These are phyloP conservation scores for Aspidapion aeneum DNA, from an alignment of 2,888 invertebrate genomes.

Conservation along the genomic window DNA sequence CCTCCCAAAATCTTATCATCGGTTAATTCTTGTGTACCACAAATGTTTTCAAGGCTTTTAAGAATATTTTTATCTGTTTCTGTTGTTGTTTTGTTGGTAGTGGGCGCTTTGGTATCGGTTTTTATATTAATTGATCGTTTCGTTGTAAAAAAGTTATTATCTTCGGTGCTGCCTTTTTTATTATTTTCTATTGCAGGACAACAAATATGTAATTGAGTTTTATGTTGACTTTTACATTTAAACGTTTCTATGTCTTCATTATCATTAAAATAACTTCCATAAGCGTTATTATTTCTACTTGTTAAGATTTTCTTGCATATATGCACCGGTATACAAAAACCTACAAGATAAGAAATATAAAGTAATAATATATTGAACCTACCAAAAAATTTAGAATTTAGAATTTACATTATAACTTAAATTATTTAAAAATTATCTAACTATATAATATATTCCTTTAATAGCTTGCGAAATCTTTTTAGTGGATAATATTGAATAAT, in stretches of 20 bases:
- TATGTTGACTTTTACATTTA: not conserved
- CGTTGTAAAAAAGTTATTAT: too few relatives aligned
- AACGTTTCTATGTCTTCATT: not conserved
- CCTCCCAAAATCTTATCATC: slow-evolving; percentile 62
- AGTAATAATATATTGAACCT: too few relatives aligned
- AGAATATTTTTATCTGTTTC: not conserved
- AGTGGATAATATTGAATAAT: too few relatives aligned
- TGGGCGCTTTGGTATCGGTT: not conserved
- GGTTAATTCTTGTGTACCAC: slow-evolving; percentile 44
- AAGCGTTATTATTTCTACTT: too few relatives aligned
- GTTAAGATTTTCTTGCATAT: not conserved
- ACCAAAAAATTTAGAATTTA: too few relatives aligned
- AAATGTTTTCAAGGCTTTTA: not conserved
- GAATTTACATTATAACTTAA: too few relatives aligned
- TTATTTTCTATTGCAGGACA: not conserved
- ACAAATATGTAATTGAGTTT: not conserved
- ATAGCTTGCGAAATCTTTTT: too few relatives aligned
- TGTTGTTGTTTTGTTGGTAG: not conserved
- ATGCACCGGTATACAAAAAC: not conserved
- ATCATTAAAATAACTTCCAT: too few relatives aligned
- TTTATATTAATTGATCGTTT: not conserved
- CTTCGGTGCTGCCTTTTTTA: not conserved
- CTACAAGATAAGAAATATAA: too few relatives aligned
- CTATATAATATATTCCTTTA: too few relatives aligned
- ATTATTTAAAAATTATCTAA: too few relatives aligned